Percentiles rank a stretch among this genome's conserved stretches.
phyloP scores from a whole-genome alignment of 2,797 vertebrate species.

The Ceryle rudis region DNA sequence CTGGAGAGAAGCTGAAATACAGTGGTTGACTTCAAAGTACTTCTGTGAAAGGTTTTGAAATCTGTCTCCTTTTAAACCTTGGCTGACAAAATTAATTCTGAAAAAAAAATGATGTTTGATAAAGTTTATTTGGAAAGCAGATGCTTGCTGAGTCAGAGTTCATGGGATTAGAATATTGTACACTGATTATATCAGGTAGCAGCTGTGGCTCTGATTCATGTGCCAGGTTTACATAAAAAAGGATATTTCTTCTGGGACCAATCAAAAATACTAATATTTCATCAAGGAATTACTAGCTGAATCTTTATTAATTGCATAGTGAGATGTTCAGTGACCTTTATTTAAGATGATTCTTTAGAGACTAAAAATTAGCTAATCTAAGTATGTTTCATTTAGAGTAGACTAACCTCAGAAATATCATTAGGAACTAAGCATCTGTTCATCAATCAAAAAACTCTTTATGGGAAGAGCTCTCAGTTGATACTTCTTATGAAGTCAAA shows the following conservation, averaged over 20 bases:
- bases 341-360: conserved; percentile 41
- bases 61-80: conserved; percentile 21
- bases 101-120: not conserved
- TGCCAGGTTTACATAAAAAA: conserved; percentile 64
- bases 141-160: conserved; percentile 69
- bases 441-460: conserved; percentile 45
- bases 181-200: conserved; percentile 53
- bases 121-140: conserved; percentile 61
- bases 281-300: conserved; percentile 59
- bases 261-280: conserved; percentile 72
- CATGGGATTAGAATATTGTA: conserved; percentile 64
- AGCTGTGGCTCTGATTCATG: conserved; percentile 61
- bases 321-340: conserved; percentile 51
- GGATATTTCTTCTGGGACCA: conserved; percentile 61
- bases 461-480: not conserved
- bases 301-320: conserved; percentile 59
- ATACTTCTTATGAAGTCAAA: not conserved
- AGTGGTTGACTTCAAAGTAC: not conserved
- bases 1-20: not conserved
- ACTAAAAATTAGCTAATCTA: conserved; percentile 37
- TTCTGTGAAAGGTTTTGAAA: not conserved
- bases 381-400: conserved; percentile 45
- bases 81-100: conserved; percentile 10
- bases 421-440: conserved; percentile 45
- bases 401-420: conserved; percentile 32